Percentiles rank a stretch among this genome's conserved stretches.
These are phyloP conservation scores for Scartelaos histophorus DNA, from an alignment of 2,113 vertebrate genomes.

Conservation along the genomic window DNA sequence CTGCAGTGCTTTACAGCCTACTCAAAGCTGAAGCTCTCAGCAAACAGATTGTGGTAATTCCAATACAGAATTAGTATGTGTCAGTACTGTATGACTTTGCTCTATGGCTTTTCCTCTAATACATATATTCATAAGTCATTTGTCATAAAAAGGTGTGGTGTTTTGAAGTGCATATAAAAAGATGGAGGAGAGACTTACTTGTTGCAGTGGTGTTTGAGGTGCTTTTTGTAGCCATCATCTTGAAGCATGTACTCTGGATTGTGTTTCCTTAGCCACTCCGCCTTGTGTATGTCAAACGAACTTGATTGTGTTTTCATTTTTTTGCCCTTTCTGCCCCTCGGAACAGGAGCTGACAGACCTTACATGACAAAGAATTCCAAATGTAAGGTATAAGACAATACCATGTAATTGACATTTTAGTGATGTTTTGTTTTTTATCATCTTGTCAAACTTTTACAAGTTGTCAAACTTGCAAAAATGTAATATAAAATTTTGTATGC, in stretches of 20 bases:
- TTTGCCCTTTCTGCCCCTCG: constrained; percentile 95
- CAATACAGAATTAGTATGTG: too few species aligned
- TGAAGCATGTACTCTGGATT: constrained; percentile 97
- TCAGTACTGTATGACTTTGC: too few species aligned
- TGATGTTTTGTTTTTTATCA: background rate
- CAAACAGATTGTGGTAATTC: constrained; percentile 24
- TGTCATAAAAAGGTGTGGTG: background rate
- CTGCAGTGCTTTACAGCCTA: constrained; percentile 23
- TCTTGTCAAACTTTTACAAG: too few species aligned
- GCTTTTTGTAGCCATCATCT: constrained; percentile 98
- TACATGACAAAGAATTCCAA: background rate
- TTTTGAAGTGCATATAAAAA: background rate
- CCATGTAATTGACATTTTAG: background rate
- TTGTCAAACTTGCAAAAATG: background rate
- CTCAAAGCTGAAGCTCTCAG: constrained; percentile 38
- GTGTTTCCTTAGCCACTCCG: constrained; percentile 97
- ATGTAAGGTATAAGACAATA: background rate
- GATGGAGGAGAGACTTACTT: constrained; percentile 82
- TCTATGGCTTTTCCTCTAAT: background rate
- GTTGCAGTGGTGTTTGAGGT: constrained; percentile 98
- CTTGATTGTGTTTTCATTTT: constrained; percentile 96
- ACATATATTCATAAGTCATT: background rate
- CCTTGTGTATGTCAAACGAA: constrained; percentile 97
- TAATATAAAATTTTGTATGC: background rate
- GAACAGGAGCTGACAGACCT: constrained; percentile 97